Evolutionary conservation across 2,888 invertebrate species (phyloP), one percentile per base, ranked within the genome.

Genomic region (Hermaeophaga mercurialis): DNA sequence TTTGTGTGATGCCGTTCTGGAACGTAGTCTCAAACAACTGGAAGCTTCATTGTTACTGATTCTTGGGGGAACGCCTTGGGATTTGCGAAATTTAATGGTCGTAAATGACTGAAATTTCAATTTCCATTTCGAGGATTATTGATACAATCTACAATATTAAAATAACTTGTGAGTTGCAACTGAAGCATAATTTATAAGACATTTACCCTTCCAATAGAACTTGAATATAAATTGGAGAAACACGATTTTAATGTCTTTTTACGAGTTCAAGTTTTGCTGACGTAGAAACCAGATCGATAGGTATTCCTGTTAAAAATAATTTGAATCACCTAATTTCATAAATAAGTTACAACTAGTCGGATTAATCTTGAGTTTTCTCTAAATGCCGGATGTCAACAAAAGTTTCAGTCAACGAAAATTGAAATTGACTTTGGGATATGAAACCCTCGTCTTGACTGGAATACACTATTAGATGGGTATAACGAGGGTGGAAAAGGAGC

Each of bases 381-480:
- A 52, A 52, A 52, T 44, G 52, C 43, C 44, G 44, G 52, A 52
- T 44, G 52, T 44, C 52, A 52, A 43, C 52, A 52, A 14, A 24
- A 52, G 52, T 52, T 52, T 34, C 34, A n/a, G 22, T 34, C 8
- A 22, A 52, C 33, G 52, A 43, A 52, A 52, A 52, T 52, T 52
- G 52, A 44, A 43, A 33, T 33, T 34, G 52, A 44, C 52, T 38
- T 52, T 22, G 33, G 33, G 34, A 44, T 24, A 31, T 44, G 34
- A 44, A 34, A 52, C 52, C 52, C 52, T 24, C 43, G 22, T 44
- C 34, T 24, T 19, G 22, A 43, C 52, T 44, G 31, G 7, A 41
- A 44, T 44, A 44, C 34, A 52, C 5, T 24, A 26, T 43, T 17
- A 43, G 50, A 28, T 26, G 24, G 18, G 39, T n/a, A 11, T n/a